A percentile compares a stretch with the other conserved stretches of the same genome.
Evolutionary conservation across 2,797 vertebrate genomes (phyloP).

Genomic region (Caiman crocodilus): DNA sequence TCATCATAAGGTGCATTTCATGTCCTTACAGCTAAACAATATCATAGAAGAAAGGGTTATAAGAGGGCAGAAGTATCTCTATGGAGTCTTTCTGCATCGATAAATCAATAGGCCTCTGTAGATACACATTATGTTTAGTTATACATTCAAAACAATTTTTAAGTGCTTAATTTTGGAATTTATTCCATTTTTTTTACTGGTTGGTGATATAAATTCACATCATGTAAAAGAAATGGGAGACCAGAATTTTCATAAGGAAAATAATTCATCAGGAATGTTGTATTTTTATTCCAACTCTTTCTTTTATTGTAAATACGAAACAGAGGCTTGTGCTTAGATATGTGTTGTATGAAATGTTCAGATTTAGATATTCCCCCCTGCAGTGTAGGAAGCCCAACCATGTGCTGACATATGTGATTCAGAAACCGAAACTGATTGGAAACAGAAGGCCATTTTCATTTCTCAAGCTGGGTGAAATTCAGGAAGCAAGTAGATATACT

Average conservation of each 20-base stretch:
- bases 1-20: not conserved
- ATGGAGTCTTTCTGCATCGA: not conserved
- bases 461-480: not conserved
- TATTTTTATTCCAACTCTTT: not conserved
- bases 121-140: not conserved
- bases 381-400: not conserved
- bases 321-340: not conserved
- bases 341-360: not conserved
- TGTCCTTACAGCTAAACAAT: not conserved
- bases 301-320: not conserved
- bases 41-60: not conserved
- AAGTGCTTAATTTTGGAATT: not conserved
- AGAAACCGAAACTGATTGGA: not conserved
- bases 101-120: not conserved
- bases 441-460: not conserved
- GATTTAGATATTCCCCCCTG: not conserved
- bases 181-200: not conserved
- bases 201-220: not conserved
- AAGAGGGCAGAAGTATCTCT: not conserved
- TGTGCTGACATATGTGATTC: not conserved
- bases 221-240: not conserved
- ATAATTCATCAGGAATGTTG: rapidly evolving
- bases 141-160: not conserved
- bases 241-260: not conserved
- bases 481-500: rapidly evolving